Conservation (phyloP, 2,888 invertebrate species). For the Amphipoea lucens region DNA sequence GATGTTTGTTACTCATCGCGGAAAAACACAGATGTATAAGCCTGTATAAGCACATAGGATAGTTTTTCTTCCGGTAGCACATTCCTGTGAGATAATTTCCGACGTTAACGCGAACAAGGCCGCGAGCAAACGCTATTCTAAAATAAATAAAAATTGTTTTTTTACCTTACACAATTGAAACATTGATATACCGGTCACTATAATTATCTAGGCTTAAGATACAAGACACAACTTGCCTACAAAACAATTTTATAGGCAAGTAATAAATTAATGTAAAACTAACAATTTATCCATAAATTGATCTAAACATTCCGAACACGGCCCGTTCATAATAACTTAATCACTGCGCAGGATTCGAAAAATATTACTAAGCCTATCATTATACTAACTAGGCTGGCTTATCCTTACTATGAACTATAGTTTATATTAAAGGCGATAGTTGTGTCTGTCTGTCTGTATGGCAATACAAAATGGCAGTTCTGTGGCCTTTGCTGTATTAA, state of each 20-base stretch:
- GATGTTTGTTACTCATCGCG: too few relatives aligned
- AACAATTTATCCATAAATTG: constrained; percentile 65
- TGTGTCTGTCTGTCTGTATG: constrained; percentile 20
- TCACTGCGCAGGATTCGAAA: constrained; percentile 62
- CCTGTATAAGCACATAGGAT: too few relatives aligned
- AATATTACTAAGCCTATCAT: constrained; percentile 57
- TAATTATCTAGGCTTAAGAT: constrained; percentile 27
- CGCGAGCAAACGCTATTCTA: background rate
- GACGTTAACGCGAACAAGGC: background rate
- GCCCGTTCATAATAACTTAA: constrained; percentile 61
- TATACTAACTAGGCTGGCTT: constrained; percentile 53
- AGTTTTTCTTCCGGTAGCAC: background rate
- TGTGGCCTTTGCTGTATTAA: background rate
- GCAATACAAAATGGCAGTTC: background rate
- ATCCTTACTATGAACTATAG: constrained; percentile 33
- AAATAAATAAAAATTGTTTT: background rate
- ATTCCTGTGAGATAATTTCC: background rate
- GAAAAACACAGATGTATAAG: too few relatives aligned
- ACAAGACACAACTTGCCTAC: constrained; percentile 22
- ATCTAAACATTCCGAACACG: constrained; percentile 57
- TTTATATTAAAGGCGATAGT: constrained; percentile 3
- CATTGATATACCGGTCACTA: background rate
- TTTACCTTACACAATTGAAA: constrained; percentile 2
- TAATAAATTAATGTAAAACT: constrained; percentile 60
- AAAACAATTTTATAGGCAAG: constrained; percentile 47